Evolutionary conservation across 2,888 invertebrate species (phyloP), one percentile per base, ranked within the genome.

Genomic region (Oxystoma pomonae): DNA sequence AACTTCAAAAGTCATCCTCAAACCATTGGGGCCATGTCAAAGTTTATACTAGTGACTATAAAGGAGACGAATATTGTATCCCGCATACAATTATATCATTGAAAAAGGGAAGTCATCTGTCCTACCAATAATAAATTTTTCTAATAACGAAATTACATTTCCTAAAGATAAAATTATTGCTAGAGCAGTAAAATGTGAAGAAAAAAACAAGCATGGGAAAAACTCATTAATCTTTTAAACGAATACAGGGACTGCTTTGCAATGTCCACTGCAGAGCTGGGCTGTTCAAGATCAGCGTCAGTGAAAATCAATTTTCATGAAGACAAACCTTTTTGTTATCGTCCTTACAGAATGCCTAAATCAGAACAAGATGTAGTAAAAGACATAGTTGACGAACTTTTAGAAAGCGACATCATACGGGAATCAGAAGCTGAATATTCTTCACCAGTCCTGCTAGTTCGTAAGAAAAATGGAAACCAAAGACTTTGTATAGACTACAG

Each of bases 391-490:
- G 57, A 62, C 3, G 67, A 69, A 16, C 21, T 67, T 2, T n/a
- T 68, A 49, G 58, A 58, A 2, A 60, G 51, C 49, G 59, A 57
- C 18, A 68, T 68, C 12, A 21, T 68, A 1, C 58, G 63, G 1
- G 65, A 68, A 50, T 65, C 65, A 1, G 53, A 62, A 12, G 68
- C 68, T 20, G 18, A 56, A n/a, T 69, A 65, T 57, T 57, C 63
- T 1, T 68, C 66, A 7, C 65, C 69, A 2, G 59, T 68, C 9
- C 56, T 69, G 22, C 20, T 69, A 12, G 69, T 69, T 3, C 61
- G 61, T 50, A 69, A 69, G 59, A 63, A 65, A 59, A 67, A 65
- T 51, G 67, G 68, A 1, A 65, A 69, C 50, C 17, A 67, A 49
- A 58, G 61, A 16, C 12, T 67, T 22, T 68, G 67, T 21, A 58